A percentile compares a stretch with the other conserved stretches of the same genome.
phyloP scores from a whole-genome alignment of 1,140 invertebrate species.

The Bombus impatiens region DNA sequence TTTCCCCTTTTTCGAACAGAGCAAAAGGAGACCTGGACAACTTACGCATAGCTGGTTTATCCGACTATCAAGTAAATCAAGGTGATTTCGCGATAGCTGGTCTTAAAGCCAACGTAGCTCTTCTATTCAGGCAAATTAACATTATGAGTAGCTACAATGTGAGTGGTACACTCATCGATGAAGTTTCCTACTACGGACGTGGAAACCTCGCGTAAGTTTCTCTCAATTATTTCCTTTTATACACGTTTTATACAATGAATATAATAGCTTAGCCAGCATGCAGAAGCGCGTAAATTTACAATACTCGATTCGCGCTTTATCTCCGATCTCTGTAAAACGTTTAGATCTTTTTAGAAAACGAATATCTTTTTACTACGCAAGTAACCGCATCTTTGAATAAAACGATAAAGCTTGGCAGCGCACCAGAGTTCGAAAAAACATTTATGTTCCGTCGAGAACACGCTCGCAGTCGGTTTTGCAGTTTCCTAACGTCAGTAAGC shows the following conservation, averaged over 20 bases:
- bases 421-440: neutral
- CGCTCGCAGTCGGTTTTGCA: slow-evolving; percentile 2
- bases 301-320: neutral
- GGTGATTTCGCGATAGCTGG: neutral
- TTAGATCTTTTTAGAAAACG: neutral
- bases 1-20: neutral
- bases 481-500: neutral
- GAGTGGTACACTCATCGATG: neutral
- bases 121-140: slow-evolving; percentile 34
- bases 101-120: neutral
- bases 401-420: neutral
- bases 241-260: neutral
- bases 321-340: neutral
- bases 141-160: neutral
- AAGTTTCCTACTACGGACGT: neutral
- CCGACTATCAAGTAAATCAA: slow-evolving; percentile 18
- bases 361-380: neutral
- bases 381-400: slow-evolving; percentile 1
- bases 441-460: neutral
- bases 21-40: neutral
- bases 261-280: neutral
- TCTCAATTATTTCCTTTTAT: neutral
- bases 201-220: slow-evolving; percentile 29
- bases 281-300: no score
- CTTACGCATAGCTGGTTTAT: neutral